Base-by-base conservation (phyloP, 2,113 vertebrate species). In the Macquaria ambigua region DNA sequence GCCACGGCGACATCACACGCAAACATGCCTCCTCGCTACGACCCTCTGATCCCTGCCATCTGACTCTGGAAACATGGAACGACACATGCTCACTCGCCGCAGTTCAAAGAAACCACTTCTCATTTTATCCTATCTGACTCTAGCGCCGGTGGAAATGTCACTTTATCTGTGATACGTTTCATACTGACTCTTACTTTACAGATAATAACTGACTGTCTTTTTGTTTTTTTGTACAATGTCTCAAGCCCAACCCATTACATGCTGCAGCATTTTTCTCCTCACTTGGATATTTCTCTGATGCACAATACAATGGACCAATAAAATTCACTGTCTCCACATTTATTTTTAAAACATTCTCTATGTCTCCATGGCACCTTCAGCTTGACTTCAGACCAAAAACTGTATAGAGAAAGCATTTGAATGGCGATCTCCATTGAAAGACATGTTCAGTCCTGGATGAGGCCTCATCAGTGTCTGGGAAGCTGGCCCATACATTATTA, bases 41-140 rank as follows among this genome's bases (percentile, higher is more conserved):
- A 94, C 90, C 95, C 92, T 94, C 93, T 94, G 93, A 95, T 95
- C 94, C 89, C 90, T 58, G 74, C 93, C 93, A 92, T 94, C 94
- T 93, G 93, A 95, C 92, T 89, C 86, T 64, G 83, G 86, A 63
- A 88, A 83, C 84, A 83, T 37, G 81, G 84, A 92, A 81, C 67
- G 11, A 64, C 75, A 88, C 90, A 86, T 46, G 85, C 87, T 89
- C 82, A 41, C 85, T 87, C 67, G 78, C 79, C 46, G 8, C 74
- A 37, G 88, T 90, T 93, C 87, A 91, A 89, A 92, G 86, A 79
- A 78, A 70, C 64, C 83, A 67, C 84, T 77, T 76, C 73, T 91
- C 73, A 79, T 90, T 87, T 90, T 76, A 90, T 91, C 77, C 63
- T 62, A 59, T 75, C 71, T 46, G 77, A 85, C 79, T 83, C 56